Conservation (phyloP, 2,113 vertebrate genomes). For the Toxostoma redivivum region DNA sequence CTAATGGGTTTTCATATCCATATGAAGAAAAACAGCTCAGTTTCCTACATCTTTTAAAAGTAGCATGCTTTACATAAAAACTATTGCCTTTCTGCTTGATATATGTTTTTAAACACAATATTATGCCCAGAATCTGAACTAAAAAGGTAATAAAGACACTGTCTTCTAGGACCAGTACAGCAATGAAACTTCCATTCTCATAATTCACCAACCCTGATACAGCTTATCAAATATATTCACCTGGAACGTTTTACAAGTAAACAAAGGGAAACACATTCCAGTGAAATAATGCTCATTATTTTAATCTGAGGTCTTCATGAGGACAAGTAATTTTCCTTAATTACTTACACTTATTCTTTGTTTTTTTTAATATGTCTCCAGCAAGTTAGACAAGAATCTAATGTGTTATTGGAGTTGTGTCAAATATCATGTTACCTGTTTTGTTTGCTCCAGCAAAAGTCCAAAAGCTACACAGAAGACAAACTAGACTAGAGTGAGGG, state of each 20-base stretch:
- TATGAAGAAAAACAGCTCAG: constrained; percentile 52
- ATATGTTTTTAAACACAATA: constrained; percentile 62
- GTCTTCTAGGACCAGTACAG: constrained; percentile 45
- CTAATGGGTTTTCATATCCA: constrained; percentile 46
- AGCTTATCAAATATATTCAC: constrained; percentile 56
- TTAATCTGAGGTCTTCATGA: neutral
- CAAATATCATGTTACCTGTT: constrained; percentile 44
- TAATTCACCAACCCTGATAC: constrained; percentile 40
- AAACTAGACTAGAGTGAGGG: neutral
- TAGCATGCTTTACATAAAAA: constrained; percentile 56
- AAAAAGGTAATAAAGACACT: constrained; percentile 58
- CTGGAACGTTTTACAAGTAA: constrained; percentile 61
- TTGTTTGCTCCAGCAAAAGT: neutral
- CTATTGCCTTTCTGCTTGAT: constrained; percentile 57
- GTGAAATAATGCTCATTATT: constrained; percentile 42
- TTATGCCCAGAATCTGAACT: constrained; percentile 48
- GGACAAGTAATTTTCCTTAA: constrained; percentile 68
- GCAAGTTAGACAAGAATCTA: constrained; percentile 55
- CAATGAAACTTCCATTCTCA: constrained; percentile 65
- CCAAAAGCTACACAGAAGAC: neutral
- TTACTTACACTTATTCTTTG: constrained; percentile 61
- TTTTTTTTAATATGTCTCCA: constrained; percentile 53
- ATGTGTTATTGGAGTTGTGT: constrained; percentile 34
- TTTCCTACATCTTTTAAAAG: constrained; percentile 65
- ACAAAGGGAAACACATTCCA: constrained; percentile 10